phyloP scores from a whole-genome alignment of 2,888 invertebrate species.

The Eristalis intricaria region DNA sequence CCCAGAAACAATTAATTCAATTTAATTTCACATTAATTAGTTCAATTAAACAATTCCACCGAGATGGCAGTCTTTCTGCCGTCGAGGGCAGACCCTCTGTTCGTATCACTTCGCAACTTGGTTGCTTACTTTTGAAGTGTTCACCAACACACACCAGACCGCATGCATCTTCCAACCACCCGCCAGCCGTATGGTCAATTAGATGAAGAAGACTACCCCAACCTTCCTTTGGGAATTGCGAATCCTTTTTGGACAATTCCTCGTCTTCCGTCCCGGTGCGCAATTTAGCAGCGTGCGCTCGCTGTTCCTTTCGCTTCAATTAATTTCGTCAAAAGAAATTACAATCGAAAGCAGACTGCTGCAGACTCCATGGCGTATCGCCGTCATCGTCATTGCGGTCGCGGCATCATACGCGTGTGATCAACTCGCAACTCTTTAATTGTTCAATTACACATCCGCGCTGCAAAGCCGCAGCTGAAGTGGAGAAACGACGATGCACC shows the following conservation, averaged over 20 bases:
- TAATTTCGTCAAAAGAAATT: slow-evolving; percentile 70
- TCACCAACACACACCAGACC: slow-evolving; percentile 20
- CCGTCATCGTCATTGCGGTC: slow-evolving; percentile 14
- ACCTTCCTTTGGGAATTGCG: slow-evolving; percentile 24
- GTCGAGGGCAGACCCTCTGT: not conserved
- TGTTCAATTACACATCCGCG: slow-evolving; percentile 70
- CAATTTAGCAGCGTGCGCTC: slow-evolving; percentile 51
- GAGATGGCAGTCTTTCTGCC: slow-evolving; percentile 18
- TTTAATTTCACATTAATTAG: slow-evolving; percentile 44
- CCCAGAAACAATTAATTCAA: slow-evolving; percentile 22
- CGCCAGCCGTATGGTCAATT: slow-evolving; percentile 58
- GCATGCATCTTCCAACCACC: slow-evolving; percentile 21
- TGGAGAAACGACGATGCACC: slow-evolving; percentile 16
- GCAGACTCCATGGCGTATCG: slow-evolving; percentile 25
- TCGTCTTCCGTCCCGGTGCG: slow-evolving; percentile 29
- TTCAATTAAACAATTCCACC: slow-evolving; percentile 60
- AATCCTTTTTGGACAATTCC: slow-evolving; percentile 33
- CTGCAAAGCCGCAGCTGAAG: slow-evolving; percentile 28
- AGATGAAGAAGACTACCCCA: slow-evolving; percentile 41
- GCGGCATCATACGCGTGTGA: slow-evolving; percentile 67
- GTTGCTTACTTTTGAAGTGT: slow-evolving; percentile 55
- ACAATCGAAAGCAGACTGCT: slow-evolving; percentile 63
- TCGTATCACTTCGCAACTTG: slow-evolving; percentile 15
- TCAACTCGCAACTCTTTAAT: slow-evolving; percentile 70
- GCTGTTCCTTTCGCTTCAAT: slow-evolving; percentile 64